phyloP scores from a whole-genome alignment of 2,113 vertebrate species.

The Aegypius monachus region DNA sequence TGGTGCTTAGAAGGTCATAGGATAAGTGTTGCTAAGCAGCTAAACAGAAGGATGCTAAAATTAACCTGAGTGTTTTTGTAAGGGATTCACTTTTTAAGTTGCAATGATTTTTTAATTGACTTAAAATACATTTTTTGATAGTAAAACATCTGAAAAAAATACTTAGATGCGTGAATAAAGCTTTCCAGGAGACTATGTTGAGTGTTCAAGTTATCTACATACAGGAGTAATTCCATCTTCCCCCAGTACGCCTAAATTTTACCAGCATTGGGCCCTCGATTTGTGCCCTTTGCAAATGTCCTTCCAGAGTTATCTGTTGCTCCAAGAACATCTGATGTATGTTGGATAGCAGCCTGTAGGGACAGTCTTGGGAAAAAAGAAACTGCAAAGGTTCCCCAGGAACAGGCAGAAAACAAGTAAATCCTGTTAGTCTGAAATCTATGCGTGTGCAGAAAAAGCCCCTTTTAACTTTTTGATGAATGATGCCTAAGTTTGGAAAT shows the following conservation, averaged over 20 bases:
- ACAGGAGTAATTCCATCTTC: neutral
- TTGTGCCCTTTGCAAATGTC: constrained; percentile 34
- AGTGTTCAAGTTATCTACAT: neutral
- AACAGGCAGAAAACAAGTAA: constrained; percentile 53
- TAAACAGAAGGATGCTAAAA: constrained; percentile 86
- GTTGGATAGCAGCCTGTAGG: constrained; percentile 68
- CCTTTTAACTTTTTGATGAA: constrained; percentile 60
- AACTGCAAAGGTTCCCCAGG: constrained; percentile 19
- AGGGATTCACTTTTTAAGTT: constrained; percentile 64
- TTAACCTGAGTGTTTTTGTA: constrained; percentile 76
- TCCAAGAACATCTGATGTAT: constrained; percentile 51
- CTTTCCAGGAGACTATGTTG: neutral
- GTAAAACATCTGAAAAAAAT: neutral
- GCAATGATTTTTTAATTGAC: constrained; percentile 1
- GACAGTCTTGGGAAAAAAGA: constrained; percentile 41
- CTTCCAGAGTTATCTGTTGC: constrained; percentile 51
- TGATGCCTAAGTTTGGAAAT: constrained; percentile 39
- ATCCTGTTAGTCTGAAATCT: constrained; percentile 42
- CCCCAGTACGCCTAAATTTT: neutral
- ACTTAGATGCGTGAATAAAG: neutral
- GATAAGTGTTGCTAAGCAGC: constrained; percentile 87
- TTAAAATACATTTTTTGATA: neutral
- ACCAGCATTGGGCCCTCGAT: neutral
- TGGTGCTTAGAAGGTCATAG: constrained; percentile 84
- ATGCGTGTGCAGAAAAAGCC: constrained; percentile 6